Percentiles rank a stretch among this genome's conserved stretches.
phyloP scores from a whole-genome alignment of 1,140 invertebrate species.

The Nebria ingens region DNA sequence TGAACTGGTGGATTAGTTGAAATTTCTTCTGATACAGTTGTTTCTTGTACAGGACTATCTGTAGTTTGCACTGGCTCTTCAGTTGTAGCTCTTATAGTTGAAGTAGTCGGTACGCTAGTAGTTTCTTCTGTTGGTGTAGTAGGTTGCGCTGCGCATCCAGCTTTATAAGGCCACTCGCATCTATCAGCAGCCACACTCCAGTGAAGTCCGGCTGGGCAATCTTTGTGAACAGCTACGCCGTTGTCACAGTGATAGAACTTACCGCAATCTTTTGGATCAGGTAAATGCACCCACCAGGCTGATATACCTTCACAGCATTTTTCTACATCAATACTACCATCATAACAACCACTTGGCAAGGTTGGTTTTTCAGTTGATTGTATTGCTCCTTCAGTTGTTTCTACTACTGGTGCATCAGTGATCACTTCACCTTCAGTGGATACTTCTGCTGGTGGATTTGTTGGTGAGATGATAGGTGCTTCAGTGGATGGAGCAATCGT shows the following conservation, averaged over 20 bases:
- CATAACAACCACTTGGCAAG: background rate
- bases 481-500: too few species aligned
- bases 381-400: background rate
- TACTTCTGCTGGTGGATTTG: background rate
- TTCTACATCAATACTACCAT: background rate
- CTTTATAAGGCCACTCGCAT: slow-evolving; percentile 23
- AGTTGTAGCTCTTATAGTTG: background rate
- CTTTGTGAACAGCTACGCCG: slow-evolving; percentile 19
- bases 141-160: background rate
- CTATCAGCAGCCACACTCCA: slow-evolving; percentile 19
- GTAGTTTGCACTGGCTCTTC: background rate
- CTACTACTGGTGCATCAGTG: background rate
- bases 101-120: background rate
- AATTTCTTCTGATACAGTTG: background rate
- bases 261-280: slow-evolving; percentile 22
- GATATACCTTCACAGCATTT: background rate
- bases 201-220: slow-evolving; percentile 18
- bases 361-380: background rate
- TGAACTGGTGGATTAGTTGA: background rate
- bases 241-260: slow-evolving; percentile 30
- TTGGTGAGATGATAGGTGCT: too few species aligned
- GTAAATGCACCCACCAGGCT: slow-evolving; percentile 12
- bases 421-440: background rate
- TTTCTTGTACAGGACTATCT: too few species aligned
- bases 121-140: background rate